phyloP scores from a whole-genome alignment of 2,113 vertebrate genomes.

The Ictalurus furcatus region DNA sequence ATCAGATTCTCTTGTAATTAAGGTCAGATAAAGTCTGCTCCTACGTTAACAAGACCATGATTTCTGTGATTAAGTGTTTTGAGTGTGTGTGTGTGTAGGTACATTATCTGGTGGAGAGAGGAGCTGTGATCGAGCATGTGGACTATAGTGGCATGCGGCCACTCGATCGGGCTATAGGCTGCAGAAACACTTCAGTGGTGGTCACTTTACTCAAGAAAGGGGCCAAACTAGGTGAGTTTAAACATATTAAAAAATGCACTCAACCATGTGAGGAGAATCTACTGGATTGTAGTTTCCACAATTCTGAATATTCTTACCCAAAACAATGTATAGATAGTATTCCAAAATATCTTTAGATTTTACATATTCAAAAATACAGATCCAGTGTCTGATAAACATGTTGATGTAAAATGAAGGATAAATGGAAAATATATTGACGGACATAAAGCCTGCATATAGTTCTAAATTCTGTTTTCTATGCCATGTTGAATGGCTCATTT shows the following conservation, averaged over 20 bases:
- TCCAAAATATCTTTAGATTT: neutral
- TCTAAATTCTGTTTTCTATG: neutral
- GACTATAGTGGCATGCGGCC: conserved; percentile 97
- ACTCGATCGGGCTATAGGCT: conserved; percentile 95
- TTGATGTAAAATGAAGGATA: neutral
- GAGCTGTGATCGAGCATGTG: conserved; percentile 92
- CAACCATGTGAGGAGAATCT: neutral
- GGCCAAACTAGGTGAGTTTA: conserved; percentile 86
- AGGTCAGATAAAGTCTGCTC: neutral
- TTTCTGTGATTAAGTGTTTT: neutral
- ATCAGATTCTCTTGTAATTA: neutral
- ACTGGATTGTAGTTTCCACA: neutral
- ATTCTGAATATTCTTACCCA: neutral
- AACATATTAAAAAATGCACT: neutral
- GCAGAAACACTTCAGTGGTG: conserved; percentile 91
- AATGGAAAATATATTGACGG: neutral
- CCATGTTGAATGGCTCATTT: neutral
- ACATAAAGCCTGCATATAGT: neutral
- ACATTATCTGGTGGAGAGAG: conserved; percentile 94
- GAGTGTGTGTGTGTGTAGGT: conserved; percentile 73
- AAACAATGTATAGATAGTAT: neutral
- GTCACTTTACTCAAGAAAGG: conserved; percentile 92
- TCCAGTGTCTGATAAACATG: neutral
- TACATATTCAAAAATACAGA: neutral
- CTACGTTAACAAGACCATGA: neutral